Conservation (phyloP, 2,888 invertebrate genomes). For the Caenorhabditis afra region DNA sequence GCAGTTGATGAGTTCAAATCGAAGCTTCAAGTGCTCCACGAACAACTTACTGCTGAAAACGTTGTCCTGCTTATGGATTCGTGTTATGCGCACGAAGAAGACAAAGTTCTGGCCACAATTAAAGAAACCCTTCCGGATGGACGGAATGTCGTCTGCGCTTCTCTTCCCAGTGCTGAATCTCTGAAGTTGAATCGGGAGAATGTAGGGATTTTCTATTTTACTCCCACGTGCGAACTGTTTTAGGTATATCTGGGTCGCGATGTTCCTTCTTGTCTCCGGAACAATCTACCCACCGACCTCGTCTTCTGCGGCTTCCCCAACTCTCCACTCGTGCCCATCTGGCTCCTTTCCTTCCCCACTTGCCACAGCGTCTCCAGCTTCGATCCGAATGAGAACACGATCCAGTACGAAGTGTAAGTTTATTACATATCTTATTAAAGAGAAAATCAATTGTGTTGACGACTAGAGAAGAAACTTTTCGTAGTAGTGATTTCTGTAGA, state of each 20-base stretch:
- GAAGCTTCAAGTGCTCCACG: background rate
- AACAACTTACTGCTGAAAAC: constrained; percentile 29
- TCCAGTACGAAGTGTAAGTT: constrained; percentile 52
- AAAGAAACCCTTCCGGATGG: constrained; percentile 2
- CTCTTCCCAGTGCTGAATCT: constrained; percentile 1
- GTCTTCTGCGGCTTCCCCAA: constrained; percentile 73
- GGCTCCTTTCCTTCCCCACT: constrained; percentile 73
- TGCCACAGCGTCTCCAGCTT: constrained; percentile 56
- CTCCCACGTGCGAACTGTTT: background rate
- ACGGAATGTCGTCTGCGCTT: constrained; percentile 20
- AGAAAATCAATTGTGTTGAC: constrained; percentile 21
- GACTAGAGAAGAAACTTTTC: constrained; percentile 39
- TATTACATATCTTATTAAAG: constrained; percentile 38
- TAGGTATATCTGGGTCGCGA: constrained; percentile 42
- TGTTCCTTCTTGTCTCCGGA: constrained; percentile 15
- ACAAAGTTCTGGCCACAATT: background rate
- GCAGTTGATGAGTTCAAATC: constrained; percentile 16
- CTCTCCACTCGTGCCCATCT: constrained; percentile 75
- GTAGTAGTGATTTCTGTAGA: constrained; percentile 53
- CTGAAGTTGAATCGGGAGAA: constrained; percentile 22
- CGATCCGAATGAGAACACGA: constrained; percentile 52
- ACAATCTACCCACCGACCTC: constrained; percentile 44
- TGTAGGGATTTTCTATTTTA: constrained; percentile 1
- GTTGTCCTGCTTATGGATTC: constrained; percentile 57
- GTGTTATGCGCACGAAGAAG: constrained; percentile 48